A percentile compares a stretch with the other conserved stretches of the same genome.
phyloP scores from a whole-genome alignment of 2,888 invertebrate genomes.

The Drepanosiphum platanoidis region DNA sequence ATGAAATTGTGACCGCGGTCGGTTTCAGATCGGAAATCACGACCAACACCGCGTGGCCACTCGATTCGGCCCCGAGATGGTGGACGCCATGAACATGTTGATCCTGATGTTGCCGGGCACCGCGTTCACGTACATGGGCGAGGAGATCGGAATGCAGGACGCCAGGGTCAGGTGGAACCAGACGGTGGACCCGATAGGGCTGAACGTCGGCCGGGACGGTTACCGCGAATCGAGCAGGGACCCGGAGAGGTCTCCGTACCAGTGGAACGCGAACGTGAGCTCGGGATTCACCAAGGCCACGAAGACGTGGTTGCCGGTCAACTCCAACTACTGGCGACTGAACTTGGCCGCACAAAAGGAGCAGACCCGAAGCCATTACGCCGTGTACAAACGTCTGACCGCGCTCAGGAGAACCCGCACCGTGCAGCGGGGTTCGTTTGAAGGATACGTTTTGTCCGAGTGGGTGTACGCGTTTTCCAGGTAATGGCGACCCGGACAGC shows the following conservation, averaged over 20 bases:
- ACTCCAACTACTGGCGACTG: slow-evolving; percentile 72
- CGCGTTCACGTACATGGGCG: slow-evolving; percentile 87
- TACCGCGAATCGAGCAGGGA: slow-evolving; percentile 75
- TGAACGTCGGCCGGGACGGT: slow-evolving; percentile 71
- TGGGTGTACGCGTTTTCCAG: slow-evolving; percentile 68
- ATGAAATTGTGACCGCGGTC: background rate
- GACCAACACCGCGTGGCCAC: slow-evolving; percentile 65
- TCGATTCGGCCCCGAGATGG: slow-evolving; percentile 67
- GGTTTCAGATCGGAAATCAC: slow-evolving; percentile 66
- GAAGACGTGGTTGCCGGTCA: slow-evolving; percentile 76
- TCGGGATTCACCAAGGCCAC: slow-evolving; percentile 73
- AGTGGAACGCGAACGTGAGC: slow-evolving; percentile 75
- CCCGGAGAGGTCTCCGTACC: slow-evolving; percentile 82
- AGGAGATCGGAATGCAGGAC: slow-evolving; percentile 80
- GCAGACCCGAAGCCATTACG: slow-evolving; percentile 62
- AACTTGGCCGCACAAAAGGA: slow-evolving; percentile 68
- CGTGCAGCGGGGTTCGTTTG: slow-evolving; percentile 66
- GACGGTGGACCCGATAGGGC: slow-evolving; percentile 72
- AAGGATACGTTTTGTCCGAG: slow-evolving; percentile 65
- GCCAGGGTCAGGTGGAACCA: slow-evolving; percentile 69
- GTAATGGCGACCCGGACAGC: slow-evolving; percentile 65
- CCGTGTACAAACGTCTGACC: slow-evolving; percentile 64
- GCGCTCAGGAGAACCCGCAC: slow-evolving; percentile 67
- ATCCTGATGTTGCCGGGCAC: slow-evolving; percentile 81
- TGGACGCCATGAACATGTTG: slow-evolving; percentile 69